phyloP scores from a whole-genome alignment of 2,888 invertebrate species.

The Hetaerina titia region DNA sequence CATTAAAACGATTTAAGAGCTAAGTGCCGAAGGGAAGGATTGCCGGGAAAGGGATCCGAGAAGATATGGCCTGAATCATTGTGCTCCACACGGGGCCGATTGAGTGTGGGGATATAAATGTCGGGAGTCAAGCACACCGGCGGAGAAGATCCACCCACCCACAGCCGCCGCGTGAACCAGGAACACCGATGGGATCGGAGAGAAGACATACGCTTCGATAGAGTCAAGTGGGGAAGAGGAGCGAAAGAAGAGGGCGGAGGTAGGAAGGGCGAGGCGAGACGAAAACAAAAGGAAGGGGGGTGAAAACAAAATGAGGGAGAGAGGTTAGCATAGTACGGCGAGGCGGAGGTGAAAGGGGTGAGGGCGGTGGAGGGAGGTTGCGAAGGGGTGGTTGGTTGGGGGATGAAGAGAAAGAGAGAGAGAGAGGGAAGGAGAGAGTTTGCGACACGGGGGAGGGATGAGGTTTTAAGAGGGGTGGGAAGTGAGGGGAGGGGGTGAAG shows the following conservation, averaged over 20 bases:
- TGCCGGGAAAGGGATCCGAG: neutral
- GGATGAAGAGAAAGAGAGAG: neutral
- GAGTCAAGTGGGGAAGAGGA: too few relatives aligned
- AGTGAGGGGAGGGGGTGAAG: neutral
- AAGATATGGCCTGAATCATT: neutral
- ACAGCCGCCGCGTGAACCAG: too few relatives aligned
- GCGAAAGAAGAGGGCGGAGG: too few relatives aligned
- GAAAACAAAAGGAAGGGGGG: too few relatives aligned
- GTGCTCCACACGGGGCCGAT: neutral
- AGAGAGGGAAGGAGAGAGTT: neutral
- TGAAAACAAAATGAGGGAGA: neutral
- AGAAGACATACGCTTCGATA: too few relatives aligned
- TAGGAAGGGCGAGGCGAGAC: too few relatives aligned
- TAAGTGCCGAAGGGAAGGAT: neutral
- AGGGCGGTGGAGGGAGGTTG: neutral
- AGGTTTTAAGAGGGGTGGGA: neutral
- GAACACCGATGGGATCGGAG: too few relatives aligned
- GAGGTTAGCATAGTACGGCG: neutral
- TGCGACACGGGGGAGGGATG: neutral
- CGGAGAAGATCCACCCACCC: too few relatives aligned
- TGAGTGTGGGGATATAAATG: too few relatives aligned
- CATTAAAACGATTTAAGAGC: neutral
- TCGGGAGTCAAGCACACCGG: too few relatives aligned
- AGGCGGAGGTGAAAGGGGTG: neutral
- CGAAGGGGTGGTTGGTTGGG: neutral